Evolutionary conservation across 2,113 vertebrate species (phyloP).

Genomic region (Microtus pennsylvanicus): DNA sequence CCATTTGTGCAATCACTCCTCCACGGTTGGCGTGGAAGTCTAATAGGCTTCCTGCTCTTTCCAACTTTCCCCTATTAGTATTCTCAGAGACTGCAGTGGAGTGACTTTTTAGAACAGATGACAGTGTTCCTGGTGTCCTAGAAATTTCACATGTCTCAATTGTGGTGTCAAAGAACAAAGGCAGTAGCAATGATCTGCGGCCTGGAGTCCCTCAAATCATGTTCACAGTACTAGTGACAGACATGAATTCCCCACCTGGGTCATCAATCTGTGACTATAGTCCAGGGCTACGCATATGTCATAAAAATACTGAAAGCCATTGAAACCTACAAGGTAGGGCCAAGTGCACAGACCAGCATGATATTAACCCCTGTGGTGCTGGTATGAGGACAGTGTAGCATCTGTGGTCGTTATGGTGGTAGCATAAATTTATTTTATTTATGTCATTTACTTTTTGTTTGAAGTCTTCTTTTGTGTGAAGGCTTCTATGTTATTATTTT

Average conservation of each 20-base stretch:
- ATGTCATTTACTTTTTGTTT: not conserved
- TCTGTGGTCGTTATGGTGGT: not conserved
- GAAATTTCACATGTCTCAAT: slow-evolving; percentile 54
- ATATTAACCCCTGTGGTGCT: slow-evolving; percentile 26
- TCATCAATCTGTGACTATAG: slow-evolving; percentile 63
- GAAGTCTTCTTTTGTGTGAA: not conserved
- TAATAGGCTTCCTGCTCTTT: slow-evolving; percentile 55
- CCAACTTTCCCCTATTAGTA: slow-evolving; percentile 42
- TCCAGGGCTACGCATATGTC: not conserved
- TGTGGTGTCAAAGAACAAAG: slow-evolving; percentile 69
- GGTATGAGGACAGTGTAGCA: not conserved
- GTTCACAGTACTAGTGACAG: not conserved
- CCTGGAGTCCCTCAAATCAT: slow-evolving; percentile 68
- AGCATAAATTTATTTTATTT: not conserved
- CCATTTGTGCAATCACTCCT: not conserved
- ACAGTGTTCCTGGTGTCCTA: slow-evolving; percentile 59
- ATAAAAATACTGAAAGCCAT: slow-evolving; percentile 46
- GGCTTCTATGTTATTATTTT: not conserved
- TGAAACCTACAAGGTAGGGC: slow-evolving; percentile 55
- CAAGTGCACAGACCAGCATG: not conserved
- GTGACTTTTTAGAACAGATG: slow-evolving; percentile 69
- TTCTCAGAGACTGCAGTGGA: slow-evolving; percentile 58
- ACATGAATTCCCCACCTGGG: slow-evolving; percentile 63
- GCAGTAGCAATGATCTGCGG: slow-evolving; percentile 59
- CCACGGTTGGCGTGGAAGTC: slow-evolving; percentile 19